Evolutionary conservation across 2,888 invertebrate species (phyloP), one percentile per base, ranked within the genome.

Genomic region (Andrena praecox): DNA sequence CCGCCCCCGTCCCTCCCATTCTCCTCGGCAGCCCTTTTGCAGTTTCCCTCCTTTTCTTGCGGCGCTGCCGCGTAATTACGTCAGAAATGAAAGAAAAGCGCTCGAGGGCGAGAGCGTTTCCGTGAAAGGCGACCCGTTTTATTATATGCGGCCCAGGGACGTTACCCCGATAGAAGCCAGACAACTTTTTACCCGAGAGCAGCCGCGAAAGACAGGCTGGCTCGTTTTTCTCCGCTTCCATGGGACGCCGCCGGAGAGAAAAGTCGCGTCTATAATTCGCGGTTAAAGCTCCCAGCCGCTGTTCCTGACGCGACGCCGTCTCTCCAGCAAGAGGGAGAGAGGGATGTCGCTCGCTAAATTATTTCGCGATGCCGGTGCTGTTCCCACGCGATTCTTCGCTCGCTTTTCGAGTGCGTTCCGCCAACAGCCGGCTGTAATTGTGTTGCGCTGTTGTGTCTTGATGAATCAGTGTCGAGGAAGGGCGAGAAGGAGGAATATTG

Each of bases 31-130:
- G 66, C 78, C 80, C 73, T 84, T 85, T 82, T 77, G 60, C 83
- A 78, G 85, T 81, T 75, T 82, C 74, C 74, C 70, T 81, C 76
- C 78, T 83, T 78, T 85, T 82, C 85, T 87, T 78, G 85, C 86
- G 84, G 82, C 79, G 85, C 89, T 87, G 56, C 82, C 85, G 86
- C 88, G 90, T 91, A 91, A 91, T 91, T 91, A 91, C 89, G 88
- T 89, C 87, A 85, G 89, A 85, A 90, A 91, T 91, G 89, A 91
- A 91, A 91, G 91, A 91, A 91, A 88, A 90, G 89, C 89, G 87
- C 91, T 87, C 77, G 79, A 85, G 88, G 88, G 84, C 85, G 85
- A 82, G 80, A 87, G 77, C 82, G 84, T 84, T 81, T 79, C 79
- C 79, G 77, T 86, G 85, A 89, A 89, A 88, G 85, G 79, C 86